Conservation (phyloP, 2,888 invertebrate genomes). For the Epistrophe eligans region DNA sequence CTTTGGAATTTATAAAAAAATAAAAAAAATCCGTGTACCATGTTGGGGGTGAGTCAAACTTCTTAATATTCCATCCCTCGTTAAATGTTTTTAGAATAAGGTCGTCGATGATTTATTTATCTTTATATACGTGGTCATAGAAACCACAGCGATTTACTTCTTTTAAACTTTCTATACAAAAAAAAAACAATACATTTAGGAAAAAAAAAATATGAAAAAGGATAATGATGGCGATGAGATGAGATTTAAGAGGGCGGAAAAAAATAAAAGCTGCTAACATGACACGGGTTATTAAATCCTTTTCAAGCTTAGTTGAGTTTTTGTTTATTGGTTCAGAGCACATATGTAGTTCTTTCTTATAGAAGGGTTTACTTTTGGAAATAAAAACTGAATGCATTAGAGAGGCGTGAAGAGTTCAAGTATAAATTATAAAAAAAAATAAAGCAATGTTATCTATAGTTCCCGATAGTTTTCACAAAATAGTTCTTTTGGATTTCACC, state of each 20-base stretch:
- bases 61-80: constrained; percentile 57
- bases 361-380: too few species aligned
- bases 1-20: constrained; percentile 7
- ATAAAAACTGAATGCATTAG: too few species aligned
- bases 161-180: constrained; percentile 27
- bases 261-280: constrained; percentile 19
- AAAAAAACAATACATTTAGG: constrained; percentile 49
- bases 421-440: too few species aligned
- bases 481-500: too few species aligned
- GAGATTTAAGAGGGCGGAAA: neutral
- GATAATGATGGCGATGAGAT: constrained; percentile 48
- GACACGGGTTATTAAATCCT: constrained; percentile 28
- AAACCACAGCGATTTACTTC: constrained; percentile 51
- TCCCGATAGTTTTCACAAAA: too few species aligned
- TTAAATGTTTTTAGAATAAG: constrained; percentile 48
- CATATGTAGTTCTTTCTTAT: too few species aligned
- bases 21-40: constrained; percentile 2
- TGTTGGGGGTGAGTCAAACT: constrained; percentile 23
- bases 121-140: constrained; percentile 45
- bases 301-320: neutral
- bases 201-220: constrained; percentile 31
- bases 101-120: constrained; percentile 43
- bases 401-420: too few species aligned
- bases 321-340: neutral
- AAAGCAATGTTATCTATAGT: too few species aligned